Percentiles rank a stretch among this genome's conserved stretches.
These are phyloP conservation scores for Cataglyphis livida DNA, from an alignment of 2,888 invertebrate genomes.

Conservation along the genomic window DNA sequence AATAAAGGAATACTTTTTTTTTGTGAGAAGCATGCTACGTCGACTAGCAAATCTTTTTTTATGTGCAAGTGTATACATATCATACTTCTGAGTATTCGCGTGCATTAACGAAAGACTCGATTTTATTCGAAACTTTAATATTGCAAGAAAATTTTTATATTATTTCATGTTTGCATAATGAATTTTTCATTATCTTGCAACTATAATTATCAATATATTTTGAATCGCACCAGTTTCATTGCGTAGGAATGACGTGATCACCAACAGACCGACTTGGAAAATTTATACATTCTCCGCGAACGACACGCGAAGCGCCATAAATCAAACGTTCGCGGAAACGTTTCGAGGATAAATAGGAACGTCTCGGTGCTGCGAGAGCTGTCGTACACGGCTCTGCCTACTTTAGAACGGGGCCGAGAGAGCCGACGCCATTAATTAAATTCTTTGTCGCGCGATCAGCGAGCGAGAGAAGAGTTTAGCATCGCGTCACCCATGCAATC, in stretches of 20 bases:
- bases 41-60: not conserved
- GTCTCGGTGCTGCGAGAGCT: constrained; percentile 28
- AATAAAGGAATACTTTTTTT: not conserved
- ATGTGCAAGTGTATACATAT: not conserved
- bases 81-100: not conserved
- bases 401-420: constrained; percentile 36
- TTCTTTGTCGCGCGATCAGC: constrained; percentile 40
- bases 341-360: constrained; percentile 46
- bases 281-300: constrained; percentile 42
- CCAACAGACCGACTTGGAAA: constrained; percentile 14
- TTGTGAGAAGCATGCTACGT: not conserved
- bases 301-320: constrained; percentile 37
- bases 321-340: constrained; percentile 34
- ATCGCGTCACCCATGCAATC: constrained; percentile 43
- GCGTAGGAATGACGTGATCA: constrained; percentile 3
- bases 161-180: not conserved
- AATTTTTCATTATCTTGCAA: not conserved
- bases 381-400: constrained; percentile 21
- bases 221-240: not conserved
- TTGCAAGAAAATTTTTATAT: not conserved
- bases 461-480: constrained; percentile 39
- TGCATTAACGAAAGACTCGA: not conserved
- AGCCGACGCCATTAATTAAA: constrained; percentile 62
- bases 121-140: not conserved
- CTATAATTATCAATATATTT: not conserved